Base-by-base conservation (phyloP, 1,140 invertebrate genomes). In the Solenopsis fugax region DNA sequence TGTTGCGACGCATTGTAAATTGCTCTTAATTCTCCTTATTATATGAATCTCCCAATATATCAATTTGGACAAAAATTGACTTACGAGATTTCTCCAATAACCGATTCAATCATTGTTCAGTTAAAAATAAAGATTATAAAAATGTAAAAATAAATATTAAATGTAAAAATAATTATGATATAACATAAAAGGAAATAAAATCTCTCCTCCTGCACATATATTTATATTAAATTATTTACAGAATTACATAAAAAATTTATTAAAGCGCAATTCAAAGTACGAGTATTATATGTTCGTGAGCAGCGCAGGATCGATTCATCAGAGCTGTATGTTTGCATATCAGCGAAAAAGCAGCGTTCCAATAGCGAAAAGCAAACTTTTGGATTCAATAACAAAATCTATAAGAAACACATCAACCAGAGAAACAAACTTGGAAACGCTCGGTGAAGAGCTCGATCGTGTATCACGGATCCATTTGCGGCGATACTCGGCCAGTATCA, bases 371-470 rank as follows among this genome's bases (percentile, higher is more conserved):
- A 21, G 29, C 29, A 37, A n/a, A 0, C 41, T 29, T 29, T 29
- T 2, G 29, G 29, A 29, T 29, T 29, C 29, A 29, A 29, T 29
- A 29, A 29, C 29, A 29, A 29, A 29, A 29, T 29, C 29, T 29
- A 29, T 0, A 29, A 29, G 29, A 29, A 29, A 29, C 29, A 29
- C 29, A 29, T 29, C 29, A 29, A 37, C 3, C 21, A 62, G 48
- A 18, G 29, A 45, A 37, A 41, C 77, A 80, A 29, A 67, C 62
- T 82, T 37, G 65, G 37, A 29, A 29, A 41, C 24, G 29, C 29
- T 60, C 41, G 4, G 48, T 5, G 18, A 77, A 67, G 13, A 67
- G 13, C 12, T 34, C 37, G 21, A 13, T 58, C 64, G 10, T 9
- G 52, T 50, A n/a, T 5, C 21, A 7, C 18, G 24, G 13, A 21